Evolutionary conservation across 1,140 invertebrate genomes (phyloP), one percentile per base, ranked within the genome.

Genomic region (Leptopilina clavipes): DNA sequence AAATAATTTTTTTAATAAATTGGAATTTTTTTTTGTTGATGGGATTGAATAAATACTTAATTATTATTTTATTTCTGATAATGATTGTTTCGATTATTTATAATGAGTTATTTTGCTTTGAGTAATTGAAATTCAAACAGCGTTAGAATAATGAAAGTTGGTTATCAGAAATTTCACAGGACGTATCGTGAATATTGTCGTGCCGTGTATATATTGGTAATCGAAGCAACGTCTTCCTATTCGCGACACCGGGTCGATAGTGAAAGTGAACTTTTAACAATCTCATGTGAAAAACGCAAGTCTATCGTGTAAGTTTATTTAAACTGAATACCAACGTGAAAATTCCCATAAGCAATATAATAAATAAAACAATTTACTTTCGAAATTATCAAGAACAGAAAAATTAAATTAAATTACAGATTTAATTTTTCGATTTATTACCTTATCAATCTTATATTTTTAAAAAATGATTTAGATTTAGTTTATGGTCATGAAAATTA

Each of bases 191-290:
- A 77, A 80, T 65, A 65, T 65, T 25, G 48, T 65, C 59, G 25
- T 65, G 14, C 6, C 3, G 25, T 83, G 81, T 80, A 83, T n/a
- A n/a, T 31, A 31, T 81, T 81, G 77, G 81, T 81, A 77, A 77
- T 81, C 82, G 79, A 83, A 76, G 78, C 78, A 78, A 80, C 79
- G 79, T 85, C 85, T 86, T 86, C 86, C 85, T 86, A 80, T 80
- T 86, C 80, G 81, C 75, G 78, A 82, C 78, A 79, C 59, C 43
- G 72, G 80, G 79, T 84, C 78, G 73, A 70, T 71, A 83, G 87
- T 86, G 87, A 89, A 88, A 89, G 87, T 83, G 79, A 86, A 87
- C 77, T 81, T 75, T 71, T 65, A 70, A 70, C 75, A 76, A 79
- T 76, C 71, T 71, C 73, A 71, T 73, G 17, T 12, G 75, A 82